phyloP scores from a whole-genome alignment of 2,888 invertebrate genomes.

The Plusia festucae region DNA sequence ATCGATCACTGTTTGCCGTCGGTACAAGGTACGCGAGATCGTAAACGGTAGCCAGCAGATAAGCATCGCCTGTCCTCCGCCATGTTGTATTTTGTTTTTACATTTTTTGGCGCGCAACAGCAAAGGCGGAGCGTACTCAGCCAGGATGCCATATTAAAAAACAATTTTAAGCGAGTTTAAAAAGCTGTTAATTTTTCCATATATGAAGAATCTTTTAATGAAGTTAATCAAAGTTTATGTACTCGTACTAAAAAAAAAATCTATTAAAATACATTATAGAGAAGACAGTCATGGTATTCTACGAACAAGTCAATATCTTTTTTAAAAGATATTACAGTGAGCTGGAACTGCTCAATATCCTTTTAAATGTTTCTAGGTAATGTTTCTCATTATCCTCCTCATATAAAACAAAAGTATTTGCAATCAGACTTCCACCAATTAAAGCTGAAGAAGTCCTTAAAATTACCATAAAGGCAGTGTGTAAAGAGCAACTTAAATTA shows the following conservation, averaged over 20 bases:
- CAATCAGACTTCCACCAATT: not conserved
- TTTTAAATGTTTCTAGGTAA: not conserved
- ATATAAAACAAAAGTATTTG: not conserved
- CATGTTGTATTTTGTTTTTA: conserved; percentile 62
- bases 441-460: conserved; percentile 7
- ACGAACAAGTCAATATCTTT: not conserved
- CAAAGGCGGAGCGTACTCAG: conserved; percentile 43
- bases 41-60: conserved; percentile 77
- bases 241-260: not conserved
- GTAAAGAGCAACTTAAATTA: conserved; percentile 20
- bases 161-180: conserved; percentile 18
- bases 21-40: conserved; percentile 41
- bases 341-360: not conserved
- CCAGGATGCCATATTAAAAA: conserved; percentile 43
- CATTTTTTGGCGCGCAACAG: conserved; percentile 48
- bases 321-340: not conserved
- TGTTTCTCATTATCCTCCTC: not conserved
- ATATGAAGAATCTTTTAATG: not conserved
- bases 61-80: conserved; percentile 69
- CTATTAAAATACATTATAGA: not conserved
- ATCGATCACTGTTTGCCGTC: conserved; percentile 54
- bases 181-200: conserved; percentile 13
- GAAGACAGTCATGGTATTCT: not conserved
- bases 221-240: not conserved
- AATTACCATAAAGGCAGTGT: conserved; percentile 27